A percentile compares a stretch with the other conserved stretches of the same genome.
These are phyloP conservation scores for Drosophila kokeensis DNA, from an alignment of 2,888 invertebrate genomes.

Conservation along the genomic window DNA sequence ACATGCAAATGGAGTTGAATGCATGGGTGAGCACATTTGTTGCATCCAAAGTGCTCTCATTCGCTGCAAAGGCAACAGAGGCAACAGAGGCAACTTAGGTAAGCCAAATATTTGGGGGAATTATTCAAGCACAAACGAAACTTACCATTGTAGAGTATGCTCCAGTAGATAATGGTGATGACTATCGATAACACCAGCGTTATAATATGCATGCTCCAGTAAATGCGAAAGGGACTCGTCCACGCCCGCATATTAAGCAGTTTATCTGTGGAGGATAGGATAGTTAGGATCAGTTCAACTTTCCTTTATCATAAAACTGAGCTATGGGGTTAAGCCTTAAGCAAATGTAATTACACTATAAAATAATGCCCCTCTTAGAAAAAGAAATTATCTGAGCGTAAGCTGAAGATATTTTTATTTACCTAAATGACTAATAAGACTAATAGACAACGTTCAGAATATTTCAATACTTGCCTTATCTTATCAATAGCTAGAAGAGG, in stretches of 20 bases:
- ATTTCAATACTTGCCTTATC: background rate
- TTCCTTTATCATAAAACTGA: background rate
- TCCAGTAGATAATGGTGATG: constrained; percentile 92
- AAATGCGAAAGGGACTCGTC: constrained; percentile 86
- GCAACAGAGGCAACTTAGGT: background rate
- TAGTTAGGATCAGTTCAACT: background rate
- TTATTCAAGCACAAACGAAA: background rate
- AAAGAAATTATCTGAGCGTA: background rate
- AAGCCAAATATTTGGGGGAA: background rate
- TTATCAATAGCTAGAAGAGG: background rate
- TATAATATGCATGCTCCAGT: constrained; percentile 90
- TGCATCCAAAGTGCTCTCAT: constrained; percentile 80
- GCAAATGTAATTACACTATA: background rate
- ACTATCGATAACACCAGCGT: constrained; percentile 89
- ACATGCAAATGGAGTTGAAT: constrained; percentile 90
- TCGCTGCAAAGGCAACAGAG: constrained; percentile 82
- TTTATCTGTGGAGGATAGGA: constrained; percentile 71
- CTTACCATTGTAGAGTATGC: constrained; percentile 82
- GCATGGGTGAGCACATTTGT: constrained; percentile 91
- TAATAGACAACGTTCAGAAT: background rate
- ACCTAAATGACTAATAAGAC: background rate
- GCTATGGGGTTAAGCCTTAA: background rate
- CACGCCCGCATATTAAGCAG: constrained; percentile 79
- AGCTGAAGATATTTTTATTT: background rate
- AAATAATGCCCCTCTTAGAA: background rate